Evolutionary conservation across 2,113 vertebrate genomes (phyloP).

Genomic region (Notechis scutatus): DNA sequence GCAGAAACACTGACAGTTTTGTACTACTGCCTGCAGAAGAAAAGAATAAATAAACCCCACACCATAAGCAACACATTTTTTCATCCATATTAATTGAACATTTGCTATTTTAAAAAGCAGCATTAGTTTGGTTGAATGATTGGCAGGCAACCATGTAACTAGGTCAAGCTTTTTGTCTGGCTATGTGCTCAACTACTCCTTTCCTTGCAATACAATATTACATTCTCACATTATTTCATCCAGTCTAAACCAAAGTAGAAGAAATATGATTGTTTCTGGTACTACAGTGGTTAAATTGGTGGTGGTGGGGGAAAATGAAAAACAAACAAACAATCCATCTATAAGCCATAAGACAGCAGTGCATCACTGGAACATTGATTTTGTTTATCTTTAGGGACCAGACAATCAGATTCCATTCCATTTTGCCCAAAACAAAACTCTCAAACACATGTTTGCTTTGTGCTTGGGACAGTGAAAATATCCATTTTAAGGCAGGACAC

Average conservation of each 20-base stretch:
- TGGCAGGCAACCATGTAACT: background rate
- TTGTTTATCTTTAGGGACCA: background rate
- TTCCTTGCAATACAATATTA: background rate
- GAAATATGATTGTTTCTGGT: background rate
- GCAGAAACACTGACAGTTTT: background rate
- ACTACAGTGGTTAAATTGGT: background rate
- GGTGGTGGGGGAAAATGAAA: background rate
- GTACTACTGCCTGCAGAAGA: background rate
- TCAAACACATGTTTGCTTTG: background rate
- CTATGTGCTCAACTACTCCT: background rate
- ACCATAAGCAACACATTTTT: background rate
- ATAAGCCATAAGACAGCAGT: background rate
- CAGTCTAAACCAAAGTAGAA: background rate
- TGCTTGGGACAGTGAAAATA: background rate
- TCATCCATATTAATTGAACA: background rate
- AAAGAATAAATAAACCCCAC: background rate
- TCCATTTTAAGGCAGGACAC: background rate
- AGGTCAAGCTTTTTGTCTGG: background rate
- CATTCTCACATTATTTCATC: background rate
- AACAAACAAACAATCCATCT: background rate
- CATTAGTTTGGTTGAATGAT: background rate
- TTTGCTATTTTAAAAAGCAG: background rate
- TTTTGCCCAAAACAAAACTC: background rate
- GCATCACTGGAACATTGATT: background rate
- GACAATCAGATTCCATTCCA: background rate